Conservation (phyloP, 2,888 invertebrate species). For the Leucoptera coffeella region DNA sequence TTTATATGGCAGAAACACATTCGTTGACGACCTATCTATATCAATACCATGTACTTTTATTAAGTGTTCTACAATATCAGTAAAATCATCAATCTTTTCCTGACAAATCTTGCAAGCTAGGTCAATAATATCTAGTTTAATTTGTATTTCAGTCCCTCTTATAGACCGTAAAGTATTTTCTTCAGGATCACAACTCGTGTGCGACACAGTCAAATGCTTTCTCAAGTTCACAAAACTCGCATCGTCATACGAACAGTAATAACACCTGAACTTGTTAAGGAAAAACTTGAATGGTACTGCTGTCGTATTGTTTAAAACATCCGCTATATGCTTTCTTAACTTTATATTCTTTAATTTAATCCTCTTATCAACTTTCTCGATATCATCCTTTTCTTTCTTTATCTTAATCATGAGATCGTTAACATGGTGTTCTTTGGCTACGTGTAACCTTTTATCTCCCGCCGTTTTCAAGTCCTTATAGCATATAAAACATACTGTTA, state of each 20-base stretch:
- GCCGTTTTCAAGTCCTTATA: neutral
- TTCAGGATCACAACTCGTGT: slow-evolving; percentile 31
- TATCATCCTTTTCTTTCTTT: too few species aligned
- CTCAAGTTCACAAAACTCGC: slow-evolving; percentile 15
- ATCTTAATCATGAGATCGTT: too few species aligned
- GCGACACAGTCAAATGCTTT: slow-evolving; percentile 16
- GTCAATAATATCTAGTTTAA: slow-evolving; percentile 28
- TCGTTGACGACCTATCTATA: slow-evolving; percentile 32
- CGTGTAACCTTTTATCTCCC: neutral
- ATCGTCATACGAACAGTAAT: slow-evolving; percentile 7
- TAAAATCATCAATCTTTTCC: slow-evolving; percentile 19
- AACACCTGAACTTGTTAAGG: slow-evolving; percentile 8
- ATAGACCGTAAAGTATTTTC: slow-evolving; percentile 10
- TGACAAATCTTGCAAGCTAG: slow-evolving; percentile 26
- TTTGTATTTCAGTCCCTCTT: slow-evolving; percentile 25
- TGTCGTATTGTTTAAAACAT: slow-evolving; percentile 7
- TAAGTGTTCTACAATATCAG: slow-evolving; percentile 32
- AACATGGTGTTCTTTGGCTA: too few species aligned
- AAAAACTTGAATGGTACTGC: slow-evolving; percentile 8
- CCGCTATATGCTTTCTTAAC: too few species aligned
- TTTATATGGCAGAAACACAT: slow-evolving; percentile 34
- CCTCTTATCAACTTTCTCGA: too few species aligned
- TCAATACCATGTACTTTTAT: slow-evolving; percentile 17
- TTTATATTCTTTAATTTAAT: too few species aligned
- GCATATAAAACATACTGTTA: slow-evolving; percentile 2